These are phyloP conservation scores for Tringa solitaria DNA, from an alignment of 2,113 vertebrate genomes.

Conservation along the genomic window DNA sequence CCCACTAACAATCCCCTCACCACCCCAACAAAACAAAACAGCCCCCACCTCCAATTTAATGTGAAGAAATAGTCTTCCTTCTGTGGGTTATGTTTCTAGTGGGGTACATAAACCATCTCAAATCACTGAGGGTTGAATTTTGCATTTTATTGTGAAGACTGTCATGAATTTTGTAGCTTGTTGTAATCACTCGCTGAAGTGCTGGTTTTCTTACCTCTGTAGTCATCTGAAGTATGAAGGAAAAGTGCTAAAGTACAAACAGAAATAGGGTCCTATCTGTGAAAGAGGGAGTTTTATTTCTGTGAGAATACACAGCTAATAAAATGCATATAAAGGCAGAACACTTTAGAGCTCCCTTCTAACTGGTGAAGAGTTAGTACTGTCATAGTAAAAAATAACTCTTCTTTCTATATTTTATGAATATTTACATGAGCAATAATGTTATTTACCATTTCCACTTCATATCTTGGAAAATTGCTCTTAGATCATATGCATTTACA, in stretches of 20 bases:
- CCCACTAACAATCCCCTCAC: neutral
- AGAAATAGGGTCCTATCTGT: neutral
- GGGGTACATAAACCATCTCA: neutral
- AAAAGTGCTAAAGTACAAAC: neutral
- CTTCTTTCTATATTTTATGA: neutral
- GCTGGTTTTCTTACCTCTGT: neutral
- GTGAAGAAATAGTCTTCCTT: neutral
- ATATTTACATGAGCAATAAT: slow-evolving; percentile 2
- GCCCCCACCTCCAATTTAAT: neutral
- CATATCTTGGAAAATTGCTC: neutral
- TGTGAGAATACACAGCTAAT: neutral
- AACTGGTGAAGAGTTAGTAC: neutral
- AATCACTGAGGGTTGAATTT: neutral
- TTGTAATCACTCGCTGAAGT: neutral
- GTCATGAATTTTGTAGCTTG: neutral
- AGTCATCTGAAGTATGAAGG: neutral
- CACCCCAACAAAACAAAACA: neutral
- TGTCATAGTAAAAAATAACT: neutral
- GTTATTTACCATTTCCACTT: neutral
- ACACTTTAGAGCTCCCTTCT: neutral
- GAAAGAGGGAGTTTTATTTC: neutral
- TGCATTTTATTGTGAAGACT: neutral
- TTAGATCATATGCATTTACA: neutral
- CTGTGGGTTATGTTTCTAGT: neutral
- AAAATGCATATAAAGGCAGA: neutral